Evolutionary conservation across 2,113 vertebrate species (phyloP).

Genomic region (Tachysurus vachellii): DNA sequence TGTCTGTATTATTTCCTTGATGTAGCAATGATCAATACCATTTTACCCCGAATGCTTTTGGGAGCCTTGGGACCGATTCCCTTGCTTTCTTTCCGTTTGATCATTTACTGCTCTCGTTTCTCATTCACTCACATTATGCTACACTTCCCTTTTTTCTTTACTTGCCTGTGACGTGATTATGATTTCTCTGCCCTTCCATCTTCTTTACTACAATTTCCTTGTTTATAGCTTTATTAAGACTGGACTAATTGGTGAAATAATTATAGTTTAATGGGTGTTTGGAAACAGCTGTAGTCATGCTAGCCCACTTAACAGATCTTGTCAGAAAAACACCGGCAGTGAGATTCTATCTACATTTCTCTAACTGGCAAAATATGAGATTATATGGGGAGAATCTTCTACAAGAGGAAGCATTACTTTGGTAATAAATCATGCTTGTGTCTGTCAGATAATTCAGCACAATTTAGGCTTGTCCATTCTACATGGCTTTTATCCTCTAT

Average conservation of each 20-base stretch:
- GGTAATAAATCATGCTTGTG: constrained; percentile 4
- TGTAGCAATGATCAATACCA: constrained; percentile 41
- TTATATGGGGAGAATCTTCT: constrained; percentile 25
- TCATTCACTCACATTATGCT: constrained; percentile 5
- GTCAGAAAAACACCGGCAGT: not conserved
- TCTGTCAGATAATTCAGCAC: not conserved
- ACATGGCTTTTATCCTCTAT: not conserved
- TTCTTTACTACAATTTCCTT: not conserved
- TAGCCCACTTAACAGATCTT: constrained; percentile 11
- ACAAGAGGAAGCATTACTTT: constrained; percentile 14
- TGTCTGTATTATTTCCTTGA: constrained; percentile 12
- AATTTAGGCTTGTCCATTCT: not conserved
- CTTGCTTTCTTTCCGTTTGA: constrained; percentile 6
- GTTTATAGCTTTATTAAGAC: constrained; percentile 36
- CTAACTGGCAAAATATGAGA: constrained; percentile 31
- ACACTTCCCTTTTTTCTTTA: constrained; percentile 6
- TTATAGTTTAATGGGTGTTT: constrained; percentile 46
- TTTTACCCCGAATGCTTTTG: constrained; percentile 25
- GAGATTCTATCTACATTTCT: constrained; percentile 32
- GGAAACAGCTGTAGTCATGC: constrained; percentile 30
- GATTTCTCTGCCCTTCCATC: not conserved
- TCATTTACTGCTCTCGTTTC: constrained; percentile 32
- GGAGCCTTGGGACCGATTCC: constrained; percentile 11
- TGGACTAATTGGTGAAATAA: constrained; percentile 50
- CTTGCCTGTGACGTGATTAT: constrained; percentile 1